Percentiles rank a stretch among this genome's conserved stretches.
These are phyloP conservation scores for Pachyuromys duprasi DNA, from an alignment of 2,797 vertebrate species.

Conservation along the genomic window DNA sequence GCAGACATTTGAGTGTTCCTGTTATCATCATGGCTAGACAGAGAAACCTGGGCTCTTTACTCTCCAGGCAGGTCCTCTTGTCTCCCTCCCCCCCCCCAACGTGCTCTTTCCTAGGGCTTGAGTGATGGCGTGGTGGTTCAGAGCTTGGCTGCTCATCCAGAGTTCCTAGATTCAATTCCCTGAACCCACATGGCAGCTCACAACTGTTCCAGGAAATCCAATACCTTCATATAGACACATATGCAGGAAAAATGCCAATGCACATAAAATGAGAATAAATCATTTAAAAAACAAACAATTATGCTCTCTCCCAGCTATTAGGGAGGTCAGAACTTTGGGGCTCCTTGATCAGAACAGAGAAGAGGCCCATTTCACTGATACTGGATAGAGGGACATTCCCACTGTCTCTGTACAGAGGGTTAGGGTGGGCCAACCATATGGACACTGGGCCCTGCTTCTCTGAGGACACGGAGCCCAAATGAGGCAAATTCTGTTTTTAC, in stretches of 20 bases:
- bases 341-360: neutral
- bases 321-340: neutral
- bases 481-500: neutral
- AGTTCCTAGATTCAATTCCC: neutral
- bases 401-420: neutral
- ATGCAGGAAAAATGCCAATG: neutral
- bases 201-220: neutral
- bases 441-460: neutral
- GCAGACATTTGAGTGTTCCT: neutral
- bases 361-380: neutral
- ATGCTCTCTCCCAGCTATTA: neutral
- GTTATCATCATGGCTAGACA: neutral
- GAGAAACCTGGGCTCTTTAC: neutral
- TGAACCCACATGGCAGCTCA: neutral
- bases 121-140: neutral
- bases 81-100: neutral
- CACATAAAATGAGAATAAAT: neutral
- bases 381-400: neutral
- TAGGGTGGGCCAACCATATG: neutral
- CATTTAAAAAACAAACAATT: neutral
- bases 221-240: neutral
- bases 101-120: neutral
- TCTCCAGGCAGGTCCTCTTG: neutral
- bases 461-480: neutral
- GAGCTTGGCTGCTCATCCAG: neutral